phyloP scores from a whole-genome alignment of 2,888 invertebrate genomes.

The Mechanitis messenoides region DNA sequence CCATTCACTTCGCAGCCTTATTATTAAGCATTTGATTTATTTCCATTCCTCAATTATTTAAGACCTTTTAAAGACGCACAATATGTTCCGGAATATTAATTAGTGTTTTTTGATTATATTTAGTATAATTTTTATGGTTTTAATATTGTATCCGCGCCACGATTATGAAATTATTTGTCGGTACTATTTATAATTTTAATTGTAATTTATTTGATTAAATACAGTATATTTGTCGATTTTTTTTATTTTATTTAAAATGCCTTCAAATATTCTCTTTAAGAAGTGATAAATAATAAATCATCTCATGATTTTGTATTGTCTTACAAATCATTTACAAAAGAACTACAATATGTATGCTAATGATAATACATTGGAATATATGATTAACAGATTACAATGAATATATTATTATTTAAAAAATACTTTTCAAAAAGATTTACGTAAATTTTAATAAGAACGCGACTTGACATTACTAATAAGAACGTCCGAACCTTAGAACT shows the following conservation, averaged over 20 bases:
- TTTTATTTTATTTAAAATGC: constrained; percentile 29
- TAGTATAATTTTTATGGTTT: constrained; percentile 49
- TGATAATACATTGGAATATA: no score
- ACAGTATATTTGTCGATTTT: constrained; percentile 69
- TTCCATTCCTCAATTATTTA: constrained; percentile 36
- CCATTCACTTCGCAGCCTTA: constrained; percentile 15
- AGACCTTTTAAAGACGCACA: constrained; percentile 51
- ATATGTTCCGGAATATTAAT: constrained; percentile 36
- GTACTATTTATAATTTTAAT: constrained; percentile 61
- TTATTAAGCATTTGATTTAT: constrained; percentile 28
- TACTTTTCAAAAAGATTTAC: no score
- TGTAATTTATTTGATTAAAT: constrained; percentile 73
- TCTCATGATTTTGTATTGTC: no score
- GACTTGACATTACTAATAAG: no score
- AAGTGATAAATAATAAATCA: no score
- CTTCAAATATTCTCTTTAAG: no score
- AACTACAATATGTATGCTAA: no score
- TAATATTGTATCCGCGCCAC: constrained; percentile 48
- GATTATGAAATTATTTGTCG: constrained; percentile 60
- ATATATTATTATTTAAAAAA: no score
- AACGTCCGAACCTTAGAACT: no score
- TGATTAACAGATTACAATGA: no score
- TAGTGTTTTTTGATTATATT: constrained; percentile 38
- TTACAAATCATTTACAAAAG: no score
- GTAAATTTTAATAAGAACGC: no score